Percentiles rank a stretch among this genome's conserved stretches.
Conservation (phyloP, 2,797 vertebrate species). For the Rousettus madagascariensis region DNA sequence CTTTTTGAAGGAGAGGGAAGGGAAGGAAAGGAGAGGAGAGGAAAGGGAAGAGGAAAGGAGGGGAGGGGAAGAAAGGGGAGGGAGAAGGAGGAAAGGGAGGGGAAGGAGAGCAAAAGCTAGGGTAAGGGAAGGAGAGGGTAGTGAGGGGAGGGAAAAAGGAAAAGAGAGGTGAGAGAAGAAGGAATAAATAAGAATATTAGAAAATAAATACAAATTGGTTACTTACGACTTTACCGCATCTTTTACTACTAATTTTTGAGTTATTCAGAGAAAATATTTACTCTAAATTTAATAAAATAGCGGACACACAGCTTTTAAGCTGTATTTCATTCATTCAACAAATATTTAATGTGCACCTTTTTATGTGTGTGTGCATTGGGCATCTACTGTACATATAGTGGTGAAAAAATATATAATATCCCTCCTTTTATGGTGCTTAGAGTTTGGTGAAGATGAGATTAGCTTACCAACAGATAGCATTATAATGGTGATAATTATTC, state of each 20-base stretch:
- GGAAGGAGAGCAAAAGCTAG: too few species aligned
- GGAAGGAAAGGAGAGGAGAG: too few species aligned
- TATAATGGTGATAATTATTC: neutral
- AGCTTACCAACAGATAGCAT: neutral
- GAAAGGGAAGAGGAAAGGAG: neutral
- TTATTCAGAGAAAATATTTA: conserved; percentile 36
- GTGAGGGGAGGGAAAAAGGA: too few species aligned
- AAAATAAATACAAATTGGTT: neutral
- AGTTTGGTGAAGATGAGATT: neutral
- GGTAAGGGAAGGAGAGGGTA: too few species aligned
- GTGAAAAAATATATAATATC: neutral
- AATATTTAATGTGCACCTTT: neutral
- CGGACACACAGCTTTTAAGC: neutral
- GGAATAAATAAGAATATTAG: neutral
- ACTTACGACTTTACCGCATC: neutral
- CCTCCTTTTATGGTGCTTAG: neutral
- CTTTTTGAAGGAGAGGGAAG: neutral
- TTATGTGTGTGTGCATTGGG: neutral
- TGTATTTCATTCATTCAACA: neutral
- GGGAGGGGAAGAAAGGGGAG: too few species aligned
- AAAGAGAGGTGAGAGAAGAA: neutral
- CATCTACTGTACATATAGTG: neutral
- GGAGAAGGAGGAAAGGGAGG: too few species aligned
- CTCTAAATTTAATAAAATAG: neutral
- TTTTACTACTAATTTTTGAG: neutral